Conservation (phyloP, 2,113 vertebrate genomes). For the Bubalus kerabau region DNA sequence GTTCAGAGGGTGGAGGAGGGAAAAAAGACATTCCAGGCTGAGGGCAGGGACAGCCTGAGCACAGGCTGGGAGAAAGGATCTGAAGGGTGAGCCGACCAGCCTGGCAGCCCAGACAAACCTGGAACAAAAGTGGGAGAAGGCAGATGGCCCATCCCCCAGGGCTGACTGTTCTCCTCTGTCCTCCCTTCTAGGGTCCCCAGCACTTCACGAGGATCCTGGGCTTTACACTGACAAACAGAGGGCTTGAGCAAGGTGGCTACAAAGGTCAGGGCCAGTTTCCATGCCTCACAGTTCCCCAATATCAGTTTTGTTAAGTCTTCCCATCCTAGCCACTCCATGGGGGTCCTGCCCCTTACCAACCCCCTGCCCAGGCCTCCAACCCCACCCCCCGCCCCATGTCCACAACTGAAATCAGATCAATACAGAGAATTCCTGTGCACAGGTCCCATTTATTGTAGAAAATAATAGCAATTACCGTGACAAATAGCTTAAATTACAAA, state of each 20-base stretch:
- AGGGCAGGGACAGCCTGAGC: background rate
- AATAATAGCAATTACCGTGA: conserved; percentile 65
- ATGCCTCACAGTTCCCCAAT: background rate
- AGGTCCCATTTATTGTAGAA: conserved; percentile 73
- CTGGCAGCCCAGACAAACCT: background rate
- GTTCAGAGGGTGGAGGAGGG: background rate
- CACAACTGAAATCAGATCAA: background rate
- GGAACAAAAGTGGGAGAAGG: too few relatives aligned
- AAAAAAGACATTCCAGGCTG: background rate
- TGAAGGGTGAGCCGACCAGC: background rate
- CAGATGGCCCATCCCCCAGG: too few relatives aligned
- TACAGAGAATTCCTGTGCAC: background rate
- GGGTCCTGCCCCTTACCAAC: too few relatives aligned
- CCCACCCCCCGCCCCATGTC: background rate
- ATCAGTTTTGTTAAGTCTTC: background rate
- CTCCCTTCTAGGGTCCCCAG: background rate
- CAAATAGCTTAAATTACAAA: conserved; percentile 66
- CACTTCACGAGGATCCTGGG: background rate
- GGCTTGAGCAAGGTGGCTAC: background rate
- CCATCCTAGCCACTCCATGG: background rate
- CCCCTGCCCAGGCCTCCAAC: background rate
- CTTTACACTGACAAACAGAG: background rate
- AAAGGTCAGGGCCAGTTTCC: background rate
- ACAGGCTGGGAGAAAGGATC: background rate
- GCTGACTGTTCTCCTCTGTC: too few relatives aligned